Conservation (phyloP, 2,113 vertebrate species). For the Peucedramus taeniatus region DNA sequence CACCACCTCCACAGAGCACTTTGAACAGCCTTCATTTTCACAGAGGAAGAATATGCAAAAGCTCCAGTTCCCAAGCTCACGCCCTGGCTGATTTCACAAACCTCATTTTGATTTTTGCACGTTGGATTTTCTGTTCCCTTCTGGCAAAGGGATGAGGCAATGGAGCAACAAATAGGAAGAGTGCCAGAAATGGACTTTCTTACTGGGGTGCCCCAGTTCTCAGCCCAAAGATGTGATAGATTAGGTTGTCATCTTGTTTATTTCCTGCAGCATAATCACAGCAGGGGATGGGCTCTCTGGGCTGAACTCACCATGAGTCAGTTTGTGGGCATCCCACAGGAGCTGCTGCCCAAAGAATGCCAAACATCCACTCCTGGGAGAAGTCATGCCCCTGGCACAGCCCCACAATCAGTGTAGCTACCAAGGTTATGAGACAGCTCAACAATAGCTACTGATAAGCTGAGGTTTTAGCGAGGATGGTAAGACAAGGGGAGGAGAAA, state of each 20-base stretch:
- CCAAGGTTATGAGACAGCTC: background rate
- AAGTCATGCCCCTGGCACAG: background rate
- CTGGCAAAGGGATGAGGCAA: background rate
- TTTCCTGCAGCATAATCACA: constrained; percentile 6
- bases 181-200: background rate
- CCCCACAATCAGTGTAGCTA: background rate
- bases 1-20: background rate
- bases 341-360: constrained; percentile 18
- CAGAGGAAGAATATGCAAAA: background rate
- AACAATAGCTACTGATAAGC: background rate
- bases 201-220: background rate
- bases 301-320: constrained; percentile 21
- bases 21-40: background rate
- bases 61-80: background rate
- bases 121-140: background rate
- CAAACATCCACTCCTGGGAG: background rate
- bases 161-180: background rate
- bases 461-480: background rate
- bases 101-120: background rate
- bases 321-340: background rate
- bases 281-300: background rate
- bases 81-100: background rate
- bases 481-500: background rate
- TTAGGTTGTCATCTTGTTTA: background rate
- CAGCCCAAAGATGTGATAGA: background rate